phyloP scores from a whole-genome alignment of 2,797 vertebrate genomes.

The Megalops cyprinoides region DNA sequence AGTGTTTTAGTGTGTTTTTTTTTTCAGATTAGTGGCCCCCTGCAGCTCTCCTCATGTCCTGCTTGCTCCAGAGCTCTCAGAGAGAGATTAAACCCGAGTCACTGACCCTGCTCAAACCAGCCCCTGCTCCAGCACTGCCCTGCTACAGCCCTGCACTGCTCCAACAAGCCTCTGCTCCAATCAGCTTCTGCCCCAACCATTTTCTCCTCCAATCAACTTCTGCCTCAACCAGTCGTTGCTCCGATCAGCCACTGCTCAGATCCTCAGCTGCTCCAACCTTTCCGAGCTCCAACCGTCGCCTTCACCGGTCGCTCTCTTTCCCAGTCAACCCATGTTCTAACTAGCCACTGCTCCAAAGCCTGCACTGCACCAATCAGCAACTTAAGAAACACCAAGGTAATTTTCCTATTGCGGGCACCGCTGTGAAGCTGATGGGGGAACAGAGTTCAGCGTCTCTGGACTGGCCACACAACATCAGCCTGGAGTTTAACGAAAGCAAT shows the following conservation, averaged over 20 bases:
- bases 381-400: background rate
- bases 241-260: background rate
- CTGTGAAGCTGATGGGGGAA: too few relatives aligned
- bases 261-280: background rate
- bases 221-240: background rate
- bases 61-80: background rate
- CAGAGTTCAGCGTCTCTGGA: too few relatives aligned
- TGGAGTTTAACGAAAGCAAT: too few relatives aligned
- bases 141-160: background rate
- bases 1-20: background rate
- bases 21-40: background rate
- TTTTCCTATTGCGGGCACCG: too few relatives aligned
- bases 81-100: background rate
- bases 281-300: background rate
- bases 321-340: background rate
- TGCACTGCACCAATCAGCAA: background rate
- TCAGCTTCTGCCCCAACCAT: background rate
- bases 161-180: background rate
- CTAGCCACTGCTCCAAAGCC: background rate
- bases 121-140: background rate
- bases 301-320: background rate
- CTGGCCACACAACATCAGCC: too few relatives aligned
- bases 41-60: conserved; percentile 1
- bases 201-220: background rate
- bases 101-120: background rate